Evolutionary conservation across 2,797 vertebrate species (phyloP).

Genomic region (Oceanodroma leucorhoa): DNA sequence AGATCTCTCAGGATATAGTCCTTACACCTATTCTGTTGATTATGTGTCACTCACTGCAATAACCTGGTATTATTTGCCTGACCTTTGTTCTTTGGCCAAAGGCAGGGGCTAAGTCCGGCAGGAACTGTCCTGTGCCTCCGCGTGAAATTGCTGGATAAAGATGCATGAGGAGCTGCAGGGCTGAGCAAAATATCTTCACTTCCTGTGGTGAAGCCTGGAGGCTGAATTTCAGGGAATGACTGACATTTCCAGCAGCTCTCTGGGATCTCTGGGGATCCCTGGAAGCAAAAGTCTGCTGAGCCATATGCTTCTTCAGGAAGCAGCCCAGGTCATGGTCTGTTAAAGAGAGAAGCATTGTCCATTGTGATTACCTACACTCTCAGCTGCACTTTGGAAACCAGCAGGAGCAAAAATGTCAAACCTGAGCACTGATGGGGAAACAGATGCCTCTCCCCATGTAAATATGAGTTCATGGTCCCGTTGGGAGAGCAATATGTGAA

Average conservation of each 20-base stretch:
- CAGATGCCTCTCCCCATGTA: background rate
- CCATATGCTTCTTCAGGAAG: slow-evolving; percentile 53
- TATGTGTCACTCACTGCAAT: background rate
- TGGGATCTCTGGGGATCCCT: slow-evolving; percentile 28
- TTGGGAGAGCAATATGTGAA: background rate
- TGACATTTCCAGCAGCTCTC: slow-evolving; percentile 46
- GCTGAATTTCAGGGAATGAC: slow-evolving; percentile 46
- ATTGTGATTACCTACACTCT: slow-evolving; percentile 1
- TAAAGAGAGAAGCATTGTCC: slow-evolving; percentile 47
- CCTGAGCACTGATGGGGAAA: background rate
- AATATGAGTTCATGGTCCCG: background rate
- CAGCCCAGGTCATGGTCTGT: background rate
- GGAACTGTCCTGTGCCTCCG: background rate
- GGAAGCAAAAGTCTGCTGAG: background rate
- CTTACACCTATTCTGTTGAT: slow-evolving; percentile 4
- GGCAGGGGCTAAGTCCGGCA: background rate
- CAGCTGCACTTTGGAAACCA: background rate
- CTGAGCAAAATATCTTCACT: slow-evolving; percentile 26
- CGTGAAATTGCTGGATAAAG: background rate
- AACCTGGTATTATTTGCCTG: slow-evolving; percentile 7
- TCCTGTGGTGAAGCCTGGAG: slow-evolving; percentile 45
- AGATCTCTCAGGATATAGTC: background rate
- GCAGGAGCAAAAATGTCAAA: slow-evolving; percentile 29
- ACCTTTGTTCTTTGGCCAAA: slow-evolving; percentile 30
- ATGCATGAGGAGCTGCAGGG: background rate